Percentiles rank a stretch among this genome's conserved stretches.
phyloP scores from a whole-genome alignment of 2,797 vertebrate genomes.

The Mus spretus region DNA sequence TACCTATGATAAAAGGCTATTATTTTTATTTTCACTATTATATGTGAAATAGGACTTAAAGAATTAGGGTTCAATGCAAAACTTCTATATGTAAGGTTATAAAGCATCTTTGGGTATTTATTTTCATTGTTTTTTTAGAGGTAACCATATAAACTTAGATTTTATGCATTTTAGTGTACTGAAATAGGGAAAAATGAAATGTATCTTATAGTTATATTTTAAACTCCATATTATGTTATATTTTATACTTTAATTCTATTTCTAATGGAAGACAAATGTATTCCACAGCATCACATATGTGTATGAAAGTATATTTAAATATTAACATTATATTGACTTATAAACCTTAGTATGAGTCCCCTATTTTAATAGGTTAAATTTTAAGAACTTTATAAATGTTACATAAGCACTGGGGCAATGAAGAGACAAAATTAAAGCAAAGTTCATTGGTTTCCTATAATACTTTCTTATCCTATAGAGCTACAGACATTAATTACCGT shows the following conservation, averaged over 20 bases:
- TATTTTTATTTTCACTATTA: constrained; percentile 40
- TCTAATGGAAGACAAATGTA: not conserved
- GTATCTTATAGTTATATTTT: not conserved
- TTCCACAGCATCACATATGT: not conserved
- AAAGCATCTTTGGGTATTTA: constrained; percentile 29
- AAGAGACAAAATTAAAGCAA: constrained; percentile 21
- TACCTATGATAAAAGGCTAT: constrained; percentile 18
- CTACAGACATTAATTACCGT: too few relatives aligned
- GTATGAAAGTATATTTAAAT: not conserved
- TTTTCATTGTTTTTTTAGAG: constrained; percentile 52
- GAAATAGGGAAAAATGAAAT: constrained; percentile 8
- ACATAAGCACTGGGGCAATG: not conserved
- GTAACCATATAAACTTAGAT: not conserved
- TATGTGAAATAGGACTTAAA: not conserved
- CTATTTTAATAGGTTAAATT: constrained; percentile 44
- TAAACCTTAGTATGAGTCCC: not conserved
- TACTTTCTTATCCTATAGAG: not conserved
- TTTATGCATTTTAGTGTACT: not conserved
- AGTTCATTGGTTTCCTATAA: not conserved
- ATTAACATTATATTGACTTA: not conserved
- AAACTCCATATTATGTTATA: too few relatives aligned
- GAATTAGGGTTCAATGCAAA: not conserved
- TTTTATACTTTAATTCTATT: too few relatives aligned
- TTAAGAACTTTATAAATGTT: constrained; percentile 59
- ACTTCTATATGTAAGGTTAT: constrained; percentile 27